Evolutionary conservation across 1,140 invertebrate species (phyloP).

Genomic region (Ridgeia piscesae): DNA sequence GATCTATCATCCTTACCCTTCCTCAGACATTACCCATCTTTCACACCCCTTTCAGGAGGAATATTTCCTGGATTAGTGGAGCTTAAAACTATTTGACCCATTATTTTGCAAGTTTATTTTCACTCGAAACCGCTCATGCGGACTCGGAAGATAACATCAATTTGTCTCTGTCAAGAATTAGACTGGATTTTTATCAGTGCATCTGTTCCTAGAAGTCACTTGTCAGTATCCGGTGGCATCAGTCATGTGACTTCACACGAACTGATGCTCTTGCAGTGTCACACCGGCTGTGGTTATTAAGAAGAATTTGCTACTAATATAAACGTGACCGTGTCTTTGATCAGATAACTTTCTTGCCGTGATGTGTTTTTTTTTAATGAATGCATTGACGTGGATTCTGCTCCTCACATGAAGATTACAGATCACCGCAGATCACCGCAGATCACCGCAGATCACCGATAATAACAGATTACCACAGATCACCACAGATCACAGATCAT

Average conservation of each 20-base stretch:
- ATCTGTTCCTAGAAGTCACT: not conserved
- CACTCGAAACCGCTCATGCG: not conserved
- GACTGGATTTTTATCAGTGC: not conserved
- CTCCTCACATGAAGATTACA: too few species aligned
- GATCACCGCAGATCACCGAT: too few species aligned
- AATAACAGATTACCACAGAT: too few species aligned
- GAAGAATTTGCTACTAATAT: not conserved
- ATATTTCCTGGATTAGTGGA: not conserved
- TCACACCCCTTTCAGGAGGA: not conserved
- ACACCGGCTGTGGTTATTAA: not conserved
- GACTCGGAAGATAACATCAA: not conserved
- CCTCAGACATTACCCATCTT: not conserved
- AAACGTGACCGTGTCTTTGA: not conserved
- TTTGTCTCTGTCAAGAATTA: not conserved
- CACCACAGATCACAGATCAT: too few species aligned
- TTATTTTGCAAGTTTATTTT: not conserved
- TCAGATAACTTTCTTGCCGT: not conserved
- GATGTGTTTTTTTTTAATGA: too few species aligned
- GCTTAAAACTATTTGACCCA: not conserved
- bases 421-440: too few species aligned
- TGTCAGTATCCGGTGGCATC: not conserved
- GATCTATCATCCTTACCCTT: not conserved
- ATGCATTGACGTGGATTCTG: too few species aligned
- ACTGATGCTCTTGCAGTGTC: not conserved
- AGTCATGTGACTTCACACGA: not conserved